Base-by-base conservation (phyloP, 2,888 invertebrate species). In the Drosophila lutescens region DNA sequence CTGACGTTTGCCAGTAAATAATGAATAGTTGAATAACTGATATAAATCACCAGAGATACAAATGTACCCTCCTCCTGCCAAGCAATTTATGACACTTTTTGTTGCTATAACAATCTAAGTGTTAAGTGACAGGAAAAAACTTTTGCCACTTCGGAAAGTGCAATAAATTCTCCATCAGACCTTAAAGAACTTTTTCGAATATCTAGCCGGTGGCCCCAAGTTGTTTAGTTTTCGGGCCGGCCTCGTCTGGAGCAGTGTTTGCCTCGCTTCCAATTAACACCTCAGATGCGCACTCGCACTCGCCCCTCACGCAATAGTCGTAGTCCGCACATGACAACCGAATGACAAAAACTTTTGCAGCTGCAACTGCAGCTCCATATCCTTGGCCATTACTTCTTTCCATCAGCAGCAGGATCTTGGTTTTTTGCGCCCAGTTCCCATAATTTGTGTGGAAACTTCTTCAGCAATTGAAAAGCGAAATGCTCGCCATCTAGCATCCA, bases 381-480 rank as follows among this genome's bases (percentile, higher is more conserved):
- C 26, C 26, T 26, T 26, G 26, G 26, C 44, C 36, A 51, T 20
- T 34, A 32, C 9, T 59, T 47, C 60, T 55, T 68, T 20, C 32
- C 49, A 36, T n/a, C 40, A 12, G 36, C 1, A 47, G 46, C 40
- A 53, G 32, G 38, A 53, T 49, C n/a, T 38, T 36, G 44, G 59
- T 46, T 40, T 68, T 46, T 58, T 54, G 32, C 50, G 49, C 26
- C 38, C 49, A 55, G 68, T 60, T 61, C 38, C 50, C 55, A 58
- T 72, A 74, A 74, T 77, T 81, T 77, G 76, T 79, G 79, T 73
- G 74, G 46, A 82, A 89, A 88, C 62, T 86, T 88, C 79, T 60
- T 57, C 68, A 79, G 78, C 84, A 89, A 89, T 89, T 89, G 88
- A 89, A 89, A 88, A 75, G 70, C 72, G 68, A 62, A 80, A 79